Percentiles rank a stretch among this genome's conserved stretches.
Evolutionary conservation across 2,888 invertebrate genomes (phyloP).

Genomic region (Dexiosoma caninum): DNA sequence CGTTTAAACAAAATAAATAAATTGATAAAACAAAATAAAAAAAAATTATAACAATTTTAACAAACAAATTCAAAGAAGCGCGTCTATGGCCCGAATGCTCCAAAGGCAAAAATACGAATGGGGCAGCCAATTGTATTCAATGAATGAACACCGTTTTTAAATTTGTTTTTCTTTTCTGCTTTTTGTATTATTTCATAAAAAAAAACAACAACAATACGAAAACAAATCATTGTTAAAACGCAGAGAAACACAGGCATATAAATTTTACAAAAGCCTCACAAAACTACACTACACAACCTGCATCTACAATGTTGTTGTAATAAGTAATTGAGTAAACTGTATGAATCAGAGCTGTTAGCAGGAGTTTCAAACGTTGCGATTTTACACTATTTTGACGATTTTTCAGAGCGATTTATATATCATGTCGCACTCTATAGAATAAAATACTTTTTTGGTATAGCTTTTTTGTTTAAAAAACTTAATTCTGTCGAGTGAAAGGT

Average conservation of each 20-base stretch:
- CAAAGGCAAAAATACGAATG: constrained; percentile 58
- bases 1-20: constrained; percentile 20
- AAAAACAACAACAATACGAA: constrained; percentile 32
- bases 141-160: constrained; percentile 54
- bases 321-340: neutral
- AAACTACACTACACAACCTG: neutral
- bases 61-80: constrained; percentile 12
- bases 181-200: neutral
- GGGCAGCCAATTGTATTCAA: constrained; percentile 42
- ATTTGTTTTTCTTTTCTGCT: constrained; percentile 13
- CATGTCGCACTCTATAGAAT: no score
- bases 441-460: no score
- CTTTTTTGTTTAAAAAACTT: no score
- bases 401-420: no score
- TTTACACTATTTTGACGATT: no score
- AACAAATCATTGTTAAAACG: constrained; percentile 27
- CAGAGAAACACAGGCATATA: constrained; percentile 24
- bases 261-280: constrained; percentile 1
- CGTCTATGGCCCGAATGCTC: constrained; percentile 40
- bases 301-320: constrained; percentile 16
- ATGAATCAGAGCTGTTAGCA: no score
- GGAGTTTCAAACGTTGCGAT: no score
- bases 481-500: no score
- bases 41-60: constrained; percentile 23
- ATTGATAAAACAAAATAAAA: constrained; percentile 25